These are phyloP conservation scores for Lucinisca nassula DNA, from an alignment of 2,888 invertebrate genomes.

Conservation along the genomic window DNA sequence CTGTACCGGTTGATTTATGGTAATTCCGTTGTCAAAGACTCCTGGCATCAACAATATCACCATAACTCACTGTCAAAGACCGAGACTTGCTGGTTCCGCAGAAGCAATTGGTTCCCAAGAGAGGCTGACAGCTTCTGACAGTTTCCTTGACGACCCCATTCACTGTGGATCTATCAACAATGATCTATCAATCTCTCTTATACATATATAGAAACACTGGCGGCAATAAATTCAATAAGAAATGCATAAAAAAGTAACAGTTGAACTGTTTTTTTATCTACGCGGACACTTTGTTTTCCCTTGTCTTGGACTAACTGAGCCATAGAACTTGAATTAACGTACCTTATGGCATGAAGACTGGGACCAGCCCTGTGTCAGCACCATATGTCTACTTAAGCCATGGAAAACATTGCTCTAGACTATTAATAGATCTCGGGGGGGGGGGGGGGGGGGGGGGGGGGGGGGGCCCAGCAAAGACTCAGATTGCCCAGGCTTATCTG, in stretches of 20 bases:
- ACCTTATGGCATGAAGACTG: too few species aligned
- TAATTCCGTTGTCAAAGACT: slow-evolving; percentile 83
- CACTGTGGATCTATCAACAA: slow-evolving; percentile 81
- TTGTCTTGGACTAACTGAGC: too few species aligned
- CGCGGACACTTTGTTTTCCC: not conserved
- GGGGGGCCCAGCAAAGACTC: too few species aligned
- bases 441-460: too few species aligned
- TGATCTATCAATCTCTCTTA: slow-evolving; percentile 67
- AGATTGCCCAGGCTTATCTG: too few species aligned
- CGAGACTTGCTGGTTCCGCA: slow-evolving; percentile 79
- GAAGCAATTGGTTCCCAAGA: slow-evolving; percentile 81
- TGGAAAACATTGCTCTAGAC: too few species aligned
- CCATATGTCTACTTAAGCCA: too few species aligned
- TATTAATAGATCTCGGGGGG: too few species aligned
- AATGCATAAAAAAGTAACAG: slow-evolving; percentile 9
- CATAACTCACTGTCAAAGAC: slow-evolving; percentile 80
- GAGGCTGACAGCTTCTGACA: slow-evolving; percentile 80
- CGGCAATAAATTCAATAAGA: slow-evolving; percentile 17
- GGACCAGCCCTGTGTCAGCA: too few species aligned
- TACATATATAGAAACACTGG: slow-evolving; percentile 11
- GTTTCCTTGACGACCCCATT: slow-evolving; percentile 82
- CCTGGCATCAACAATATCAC: slow-evolving; percentile 78
- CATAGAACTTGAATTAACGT: too few species aligned
- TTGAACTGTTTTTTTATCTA: slow-evolving; percentile 12
- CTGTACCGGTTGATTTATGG: slow-evolving; percentile 76